These are phyloP conservation scores for Ceuthmochares aereus DNA, from an alignment of 2,113 vertebrate species.

Conservation along the genomic window DNA sequence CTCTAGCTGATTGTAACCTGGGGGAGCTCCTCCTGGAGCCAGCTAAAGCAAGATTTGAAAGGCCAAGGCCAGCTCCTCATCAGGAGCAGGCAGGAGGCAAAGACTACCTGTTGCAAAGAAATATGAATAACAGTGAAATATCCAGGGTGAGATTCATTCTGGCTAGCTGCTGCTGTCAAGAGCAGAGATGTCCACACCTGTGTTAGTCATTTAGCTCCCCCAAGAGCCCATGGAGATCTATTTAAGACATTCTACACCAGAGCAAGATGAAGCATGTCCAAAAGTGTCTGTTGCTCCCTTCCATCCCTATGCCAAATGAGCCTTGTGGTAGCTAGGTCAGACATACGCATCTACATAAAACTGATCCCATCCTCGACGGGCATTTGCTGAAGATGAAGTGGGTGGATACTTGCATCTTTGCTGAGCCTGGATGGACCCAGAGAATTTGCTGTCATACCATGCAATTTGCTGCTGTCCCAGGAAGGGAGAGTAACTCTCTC, in stretches of 20 bases:
- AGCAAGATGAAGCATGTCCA: background rate
- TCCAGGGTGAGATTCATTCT: background rate
- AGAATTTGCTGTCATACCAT: background rate
- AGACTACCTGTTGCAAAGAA: slow-evolving; percentile 21
- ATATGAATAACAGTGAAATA: background rate
- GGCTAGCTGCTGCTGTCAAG: background rate
- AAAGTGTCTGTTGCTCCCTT: background rate
- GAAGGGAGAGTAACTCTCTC: background rate
- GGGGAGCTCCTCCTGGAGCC: background rate
- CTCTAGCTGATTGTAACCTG: background rate
- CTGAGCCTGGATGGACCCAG: background rate
- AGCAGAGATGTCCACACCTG: background rate
- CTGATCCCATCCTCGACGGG: background rate
- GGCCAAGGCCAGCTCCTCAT: background rate
- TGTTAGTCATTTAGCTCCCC: background rate
- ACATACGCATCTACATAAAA: background rate
- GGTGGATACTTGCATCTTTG: background rate
- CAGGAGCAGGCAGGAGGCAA: background rate
- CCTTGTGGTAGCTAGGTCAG: background rate
- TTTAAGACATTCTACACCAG: background rate
- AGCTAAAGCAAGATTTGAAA: background rate
- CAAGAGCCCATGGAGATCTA: background rate
- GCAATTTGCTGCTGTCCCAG: background rate
- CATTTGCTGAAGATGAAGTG: background rate
- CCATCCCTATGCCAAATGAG: background rate